These are phyloP conservation scores for Diceros bicornis DNA, from an alignment of 2,797 vertebrate species.

Conservation along the genomic window DNA sequence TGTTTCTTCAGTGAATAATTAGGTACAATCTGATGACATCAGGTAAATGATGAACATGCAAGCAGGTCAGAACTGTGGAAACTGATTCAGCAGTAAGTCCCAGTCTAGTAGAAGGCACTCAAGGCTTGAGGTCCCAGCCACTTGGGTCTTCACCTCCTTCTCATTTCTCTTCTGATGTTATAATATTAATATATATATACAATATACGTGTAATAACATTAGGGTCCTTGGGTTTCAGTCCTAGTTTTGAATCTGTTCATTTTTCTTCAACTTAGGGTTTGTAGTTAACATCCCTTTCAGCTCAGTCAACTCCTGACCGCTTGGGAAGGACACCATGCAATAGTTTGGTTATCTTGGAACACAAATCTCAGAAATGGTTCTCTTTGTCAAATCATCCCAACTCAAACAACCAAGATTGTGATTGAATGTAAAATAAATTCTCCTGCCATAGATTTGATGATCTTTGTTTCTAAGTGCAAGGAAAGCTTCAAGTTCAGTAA, in stretches of 20 bases:
- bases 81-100: background rate
- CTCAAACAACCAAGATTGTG: background rate
- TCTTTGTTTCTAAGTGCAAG: background rate
- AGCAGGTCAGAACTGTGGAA: background rate
- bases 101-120: background rate
- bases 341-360: background rate
- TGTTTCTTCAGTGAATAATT: background rate
- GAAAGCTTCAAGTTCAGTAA: background rate
- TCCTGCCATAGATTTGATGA: background rate
- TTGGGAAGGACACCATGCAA: background rate
- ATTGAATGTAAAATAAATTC: background rate
- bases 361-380: background rate
- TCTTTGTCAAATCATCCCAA: background rate
- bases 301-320: background rate
- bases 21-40: background rate
- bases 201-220: background rate
- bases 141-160: background rate
- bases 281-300: background rate
- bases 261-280: background rate
- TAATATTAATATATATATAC: background rate
- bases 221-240: background rate
- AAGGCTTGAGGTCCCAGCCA: no score
- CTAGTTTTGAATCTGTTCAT: background rate
- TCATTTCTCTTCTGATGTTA: background rate
- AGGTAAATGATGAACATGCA: background rate